A percentile compares a stretch with the other conserved stretches of the same genome.
Conservation (phyloP, 2,113 vertebrate species). For the Heliornis fulica region DNA sequence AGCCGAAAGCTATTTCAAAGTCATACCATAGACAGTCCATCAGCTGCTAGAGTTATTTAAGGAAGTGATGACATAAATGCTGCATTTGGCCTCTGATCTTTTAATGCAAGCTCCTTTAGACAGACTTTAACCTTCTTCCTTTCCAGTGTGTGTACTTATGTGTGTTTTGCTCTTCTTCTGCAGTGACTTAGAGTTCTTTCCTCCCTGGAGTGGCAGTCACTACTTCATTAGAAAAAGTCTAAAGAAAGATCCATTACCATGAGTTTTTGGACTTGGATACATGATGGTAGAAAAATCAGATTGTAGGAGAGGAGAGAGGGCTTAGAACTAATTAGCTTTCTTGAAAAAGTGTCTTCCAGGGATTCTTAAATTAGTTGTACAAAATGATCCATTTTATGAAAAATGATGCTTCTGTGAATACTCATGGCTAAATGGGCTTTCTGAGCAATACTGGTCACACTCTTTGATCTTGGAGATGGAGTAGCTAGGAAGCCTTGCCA, state of each 20-base stretch:
- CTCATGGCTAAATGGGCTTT: background rate
- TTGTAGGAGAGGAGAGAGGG: background rate
- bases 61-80: background rate
- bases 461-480: background rate
- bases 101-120: background rate
- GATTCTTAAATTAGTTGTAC: background rate
- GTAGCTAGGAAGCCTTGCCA: background rate
- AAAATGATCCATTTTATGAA: background rate
- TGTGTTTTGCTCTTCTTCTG: background rate
- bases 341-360: background rate
- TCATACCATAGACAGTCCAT: background rate
- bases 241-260: background rate
- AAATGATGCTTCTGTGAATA: background rate
- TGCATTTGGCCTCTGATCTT: slow-evolving; percentile 19
- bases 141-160: background rate
- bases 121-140: background rate
- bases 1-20: background rate
- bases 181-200: background rate
- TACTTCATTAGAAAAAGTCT: background rate
- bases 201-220: background rate
- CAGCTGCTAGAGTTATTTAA: background rate
- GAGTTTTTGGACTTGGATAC: background rate
- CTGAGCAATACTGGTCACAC: background rate
- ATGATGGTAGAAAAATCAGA: background rate
- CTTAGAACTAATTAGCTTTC: background rate